A percentile compares a stretch with the other conserved stretches of the same genome.
phyloP scores from a whole-genome alignment of 2,888 invertebrate species.

The Nebria salina region DNA sequence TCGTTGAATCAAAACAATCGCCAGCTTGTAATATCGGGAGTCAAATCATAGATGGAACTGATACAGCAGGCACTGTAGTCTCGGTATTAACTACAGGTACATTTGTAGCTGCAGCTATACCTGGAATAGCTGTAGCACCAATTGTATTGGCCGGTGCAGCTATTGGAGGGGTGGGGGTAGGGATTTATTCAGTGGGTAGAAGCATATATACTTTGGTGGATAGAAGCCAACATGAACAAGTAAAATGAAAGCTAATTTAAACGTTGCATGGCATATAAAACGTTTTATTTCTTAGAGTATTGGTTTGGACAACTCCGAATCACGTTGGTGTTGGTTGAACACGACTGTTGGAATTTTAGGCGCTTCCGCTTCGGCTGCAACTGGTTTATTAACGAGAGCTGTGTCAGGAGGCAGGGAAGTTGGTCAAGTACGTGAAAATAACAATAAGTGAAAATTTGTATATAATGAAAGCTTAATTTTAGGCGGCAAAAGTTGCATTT shows the following conservation, averaged over 20 bases:
- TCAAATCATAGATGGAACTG: constrained; percentile 27
- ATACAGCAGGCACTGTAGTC: constrained; percentile 40
- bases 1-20: constrained; percentile 25
- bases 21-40: constrained; percentile 31
- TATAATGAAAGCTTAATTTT: background rate
- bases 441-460: background rate
- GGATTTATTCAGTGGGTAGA: constrained; percentile 44
- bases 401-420: constrained; percentile 26
- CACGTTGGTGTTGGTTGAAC: constrained; percentile 40
- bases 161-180: constrained; percentile 35
- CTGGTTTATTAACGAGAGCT: constrained; percentile 24
- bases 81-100: constrained; percentile 30
- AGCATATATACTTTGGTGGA: constrained; percentile 38
- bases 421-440: constrained; percentile 23
- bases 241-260: constrained; percentile 5
- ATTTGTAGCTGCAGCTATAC: constrained; percentile 36
- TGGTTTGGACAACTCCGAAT: constrained; percentile 36
- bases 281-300: constrained; percentile 35
- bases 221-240: constrained; percentile 45
- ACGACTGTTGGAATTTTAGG: constrained; percentile 33
- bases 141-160: constrained; percentile 34
- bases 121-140: constrained; percentile 38
- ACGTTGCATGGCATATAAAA: background rate
- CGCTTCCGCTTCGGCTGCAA: constrained; percentile 29
- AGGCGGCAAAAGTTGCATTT: constrained; percentile 20